These are phyloP conservation scores for Porites lutea DNA, from an alignment of 64 coral and sea anemone genomes.

Conservation along the genomic window DNA sequence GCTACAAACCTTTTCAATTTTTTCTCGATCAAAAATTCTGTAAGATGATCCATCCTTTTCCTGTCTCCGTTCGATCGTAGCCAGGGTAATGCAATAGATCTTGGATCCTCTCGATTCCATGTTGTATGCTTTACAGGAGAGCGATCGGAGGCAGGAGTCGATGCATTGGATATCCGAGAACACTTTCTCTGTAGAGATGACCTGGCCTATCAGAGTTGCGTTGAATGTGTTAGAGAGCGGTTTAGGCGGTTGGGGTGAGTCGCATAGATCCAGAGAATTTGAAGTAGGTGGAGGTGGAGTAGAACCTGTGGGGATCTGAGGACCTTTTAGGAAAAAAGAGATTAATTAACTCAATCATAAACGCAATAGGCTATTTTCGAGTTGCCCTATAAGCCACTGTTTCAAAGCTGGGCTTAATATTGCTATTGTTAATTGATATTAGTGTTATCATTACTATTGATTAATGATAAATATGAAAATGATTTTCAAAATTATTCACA, in stretches of 20 bases:
- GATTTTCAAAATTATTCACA: too few relatives aligned
- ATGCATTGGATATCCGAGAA: conserved; percentile 53
- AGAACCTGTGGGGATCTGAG: too few relatives aligned
- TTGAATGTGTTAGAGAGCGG: not conserved
- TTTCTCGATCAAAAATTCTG: not conserved
- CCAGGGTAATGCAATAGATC: not conserved
- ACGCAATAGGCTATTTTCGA: too few relatives aligned
- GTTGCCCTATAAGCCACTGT: too few relatives aligned
- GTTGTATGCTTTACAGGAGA: conserved; percentile 29
- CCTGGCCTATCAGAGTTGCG: not conserved
- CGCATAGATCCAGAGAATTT: not conserved
- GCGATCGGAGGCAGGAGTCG: conserved; percentile 20
- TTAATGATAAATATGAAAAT: too few relatives aligned
- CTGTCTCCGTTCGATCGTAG: not conserved
- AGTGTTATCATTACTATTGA: too few relatives aligned
- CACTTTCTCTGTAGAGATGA: conserved; percentile 18
- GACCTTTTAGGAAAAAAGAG: too few relatives aligned
- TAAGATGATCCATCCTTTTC: not conserved
- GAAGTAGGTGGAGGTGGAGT: not conserved
- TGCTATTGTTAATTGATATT: too few relatives aligned
- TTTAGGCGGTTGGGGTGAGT: not conserved
- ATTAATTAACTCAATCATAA: too few relatives aligned
- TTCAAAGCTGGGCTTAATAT: too few relatives aligned
- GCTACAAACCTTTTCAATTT: not conserved
- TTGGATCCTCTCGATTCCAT: not conserved